Conservation (phyloP, 2,113 vertebrate species). For the Oreochromis tanganicae region DNA sequence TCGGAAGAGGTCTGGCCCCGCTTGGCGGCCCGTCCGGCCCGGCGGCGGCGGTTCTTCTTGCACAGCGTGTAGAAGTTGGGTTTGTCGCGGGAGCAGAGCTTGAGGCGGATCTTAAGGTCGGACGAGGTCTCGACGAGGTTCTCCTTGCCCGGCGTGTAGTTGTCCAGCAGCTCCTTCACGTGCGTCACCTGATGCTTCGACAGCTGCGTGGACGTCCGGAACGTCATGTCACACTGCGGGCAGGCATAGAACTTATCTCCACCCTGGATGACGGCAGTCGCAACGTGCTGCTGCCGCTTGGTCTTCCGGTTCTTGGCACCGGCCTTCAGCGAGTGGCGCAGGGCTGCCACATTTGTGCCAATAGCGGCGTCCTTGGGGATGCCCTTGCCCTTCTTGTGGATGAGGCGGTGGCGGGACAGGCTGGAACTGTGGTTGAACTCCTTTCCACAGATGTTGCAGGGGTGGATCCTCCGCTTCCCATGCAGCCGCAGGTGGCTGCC, state of each 20-base stretch:
- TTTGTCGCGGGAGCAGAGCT: constrained; percentile 74
- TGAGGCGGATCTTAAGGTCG: constrained; percentile 76
- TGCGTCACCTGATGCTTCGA: constrained; percentile 75
- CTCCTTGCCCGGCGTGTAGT: constrained; percentile 70
- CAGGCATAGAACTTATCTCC: constrained; percentile 68
- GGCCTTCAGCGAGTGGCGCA: constrained; percentile 40
- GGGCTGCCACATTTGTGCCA: neutral
- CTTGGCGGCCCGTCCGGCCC: neutral
- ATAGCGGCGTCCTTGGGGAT: constrained; percentile 3
- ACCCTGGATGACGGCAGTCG: neutral
- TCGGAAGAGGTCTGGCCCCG: neutral
- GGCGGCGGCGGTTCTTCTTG: constrained; percentile 70
- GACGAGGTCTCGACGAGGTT: constrained; percentile 66
- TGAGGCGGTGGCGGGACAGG: constrained; percentile 73
- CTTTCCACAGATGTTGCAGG: constrained; percentile 74
- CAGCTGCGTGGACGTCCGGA: constrained; percentile 67
- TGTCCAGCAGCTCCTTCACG: constrained; percentile 73
- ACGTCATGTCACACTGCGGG: constrained; percentile 74
- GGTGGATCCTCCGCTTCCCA: constrained; percentile 66
- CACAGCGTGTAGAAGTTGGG: constrained; percentile 77
- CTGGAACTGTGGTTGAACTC: constrained; percentile 78
- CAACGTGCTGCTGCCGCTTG: constrained; percentile 32
- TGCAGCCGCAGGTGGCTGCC: constrained; percentile 67
- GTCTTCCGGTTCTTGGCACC: constrained; percentile 27
- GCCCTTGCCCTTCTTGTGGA: constrained; percentile 71